Conservation (phyloP, 2,797 vertebrate genomes). For the Petrocephalus sullivani region DNA sequence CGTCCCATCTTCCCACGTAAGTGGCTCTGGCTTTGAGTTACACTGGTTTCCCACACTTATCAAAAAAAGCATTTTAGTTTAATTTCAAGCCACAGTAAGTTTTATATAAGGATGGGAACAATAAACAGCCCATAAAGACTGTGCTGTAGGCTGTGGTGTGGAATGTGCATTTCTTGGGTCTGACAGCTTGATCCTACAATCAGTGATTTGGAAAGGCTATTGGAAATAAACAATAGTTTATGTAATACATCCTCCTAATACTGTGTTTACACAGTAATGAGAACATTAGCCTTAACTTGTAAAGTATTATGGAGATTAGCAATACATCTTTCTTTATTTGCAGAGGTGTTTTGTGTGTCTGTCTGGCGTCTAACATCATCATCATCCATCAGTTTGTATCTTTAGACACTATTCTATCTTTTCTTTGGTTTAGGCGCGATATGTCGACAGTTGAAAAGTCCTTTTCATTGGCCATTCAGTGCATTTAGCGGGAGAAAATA, state of each 20-base stretch:
- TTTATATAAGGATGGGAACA: not conserved
- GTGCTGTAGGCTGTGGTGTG: not conserved
- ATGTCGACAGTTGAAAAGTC: too few species aligned
- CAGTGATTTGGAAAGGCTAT: not conserved
- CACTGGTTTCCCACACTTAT: not conserved
- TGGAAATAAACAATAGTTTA: not conserved
- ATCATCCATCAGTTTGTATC: too few species aligned
- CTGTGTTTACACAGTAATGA: not conserved
- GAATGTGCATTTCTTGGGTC: not conserved
- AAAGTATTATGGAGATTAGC: not conserved
- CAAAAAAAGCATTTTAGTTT: not conserved
- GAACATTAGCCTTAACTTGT: not conserved
- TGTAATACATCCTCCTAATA: not conserved
- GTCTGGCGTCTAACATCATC: not conserved
- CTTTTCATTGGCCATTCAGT: not conserved
- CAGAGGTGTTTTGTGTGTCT: not conserved
- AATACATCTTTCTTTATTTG: not conserved
- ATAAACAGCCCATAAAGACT: not conserved
- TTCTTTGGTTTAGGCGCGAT: too few species aligned
- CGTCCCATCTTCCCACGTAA: not conserved
- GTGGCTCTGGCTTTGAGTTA: not conserved
- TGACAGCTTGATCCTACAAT: not conserved
- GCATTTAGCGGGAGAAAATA: not conserved
- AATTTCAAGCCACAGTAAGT: not conserved
- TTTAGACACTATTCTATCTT: too few species aligned